Base-by-base conservation (phyloP, 1,140 invertebrate species). In the Drosophila ambigua region DNA sequence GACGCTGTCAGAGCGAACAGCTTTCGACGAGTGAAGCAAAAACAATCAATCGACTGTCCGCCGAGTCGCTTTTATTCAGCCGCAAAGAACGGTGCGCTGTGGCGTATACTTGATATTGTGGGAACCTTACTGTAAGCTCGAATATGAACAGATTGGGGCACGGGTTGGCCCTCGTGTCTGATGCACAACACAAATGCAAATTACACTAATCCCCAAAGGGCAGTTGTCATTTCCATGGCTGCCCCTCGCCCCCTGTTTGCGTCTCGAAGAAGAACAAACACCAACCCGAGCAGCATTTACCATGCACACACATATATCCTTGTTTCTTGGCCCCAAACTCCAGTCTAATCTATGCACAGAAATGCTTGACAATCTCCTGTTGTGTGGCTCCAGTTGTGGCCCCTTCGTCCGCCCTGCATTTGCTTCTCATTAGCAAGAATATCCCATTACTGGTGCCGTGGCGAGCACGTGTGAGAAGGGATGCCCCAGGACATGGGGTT, bases 331-430 rank as follows among this genome's bases (percentile, higher is more conserved):
- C 50, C 65, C 23, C 28, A 66, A 66, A 46, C 39, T 68, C 65
- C 64, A 23, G 24, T 11, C 16, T 69, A 71, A 71, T 69, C 64
- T 53, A 66, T 66, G 61, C 62, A 9, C 46, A 35, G 64, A 52
- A 67, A 35, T 50, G 45, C 65, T 35, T 69, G 64, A 69, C 65
- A 71, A 69, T 71, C 64, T 46, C 65, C 23, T 58, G 67, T 69
- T 69, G 45, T 69, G 64, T 50, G 54, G 45, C 45, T 50, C 24
- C 3, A 65, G 45, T 44, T 64, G 35, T 39, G 13, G 35, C 4
- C 35, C 35, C 4, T 13, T 5, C 13, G 61, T 65, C 60, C 61
- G 41, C 24, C 24, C 35, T 31, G 51, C 31, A 68, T 57, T 69
- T 57, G 66, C 66, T 69, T 57, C 66, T 69, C 64, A 69, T 69